phyloP scores from a whole-genome alignment of 2,888 invertebrate genomes.

The Amiota minor region DNA sequence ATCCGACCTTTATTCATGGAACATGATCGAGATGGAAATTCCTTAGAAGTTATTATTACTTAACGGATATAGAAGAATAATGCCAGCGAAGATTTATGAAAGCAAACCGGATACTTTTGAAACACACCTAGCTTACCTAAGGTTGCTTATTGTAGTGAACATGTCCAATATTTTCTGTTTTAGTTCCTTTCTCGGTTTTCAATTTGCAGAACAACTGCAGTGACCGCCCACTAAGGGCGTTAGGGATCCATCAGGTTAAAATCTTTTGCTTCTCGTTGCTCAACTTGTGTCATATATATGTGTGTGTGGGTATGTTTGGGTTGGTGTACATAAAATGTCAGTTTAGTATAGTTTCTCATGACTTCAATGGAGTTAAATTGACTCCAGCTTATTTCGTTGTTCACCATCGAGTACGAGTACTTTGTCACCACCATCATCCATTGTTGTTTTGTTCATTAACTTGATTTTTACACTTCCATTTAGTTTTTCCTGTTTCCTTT shows the following conservation, averaged over 20 bases:
- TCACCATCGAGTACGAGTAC: not conserved
- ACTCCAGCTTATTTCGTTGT: not conserved
- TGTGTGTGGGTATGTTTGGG: not conserved
- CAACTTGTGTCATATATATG: constrained; percentile 19
- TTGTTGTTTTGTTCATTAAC: not conserved
- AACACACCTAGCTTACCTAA: no score
- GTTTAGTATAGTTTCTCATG: constrained; percentile 9
- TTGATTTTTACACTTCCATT: constrained; percentile 5
- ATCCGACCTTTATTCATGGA: not conserved
- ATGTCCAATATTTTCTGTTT: not conserved
- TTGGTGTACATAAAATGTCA: constrained; percentile 17
- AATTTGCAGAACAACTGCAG: not conserved
- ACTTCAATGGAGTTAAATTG: not conserved
- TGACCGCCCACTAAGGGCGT: not conserved
- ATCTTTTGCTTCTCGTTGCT: constrained; percentile 2
- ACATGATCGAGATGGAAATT: not conserved
- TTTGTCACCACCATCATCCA: not conserved
- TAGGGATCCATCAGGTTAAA: not conserved
- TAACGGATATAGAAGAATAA: no score
- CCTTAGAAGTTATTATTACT: no score
- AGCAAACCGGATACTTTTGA: not conserved
- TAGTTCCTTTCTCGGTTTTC: not conserved
- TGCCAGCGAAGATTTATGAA: not conserved
- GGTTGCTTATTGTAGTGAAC: not conserved
- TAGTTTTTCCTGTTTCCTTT: not conserved